These are phyloP conservation scores for Pterocles burchelli DNA, from an alignment of 2,113 vertebrate genomes.

Conservation along the genomic window DNA sequence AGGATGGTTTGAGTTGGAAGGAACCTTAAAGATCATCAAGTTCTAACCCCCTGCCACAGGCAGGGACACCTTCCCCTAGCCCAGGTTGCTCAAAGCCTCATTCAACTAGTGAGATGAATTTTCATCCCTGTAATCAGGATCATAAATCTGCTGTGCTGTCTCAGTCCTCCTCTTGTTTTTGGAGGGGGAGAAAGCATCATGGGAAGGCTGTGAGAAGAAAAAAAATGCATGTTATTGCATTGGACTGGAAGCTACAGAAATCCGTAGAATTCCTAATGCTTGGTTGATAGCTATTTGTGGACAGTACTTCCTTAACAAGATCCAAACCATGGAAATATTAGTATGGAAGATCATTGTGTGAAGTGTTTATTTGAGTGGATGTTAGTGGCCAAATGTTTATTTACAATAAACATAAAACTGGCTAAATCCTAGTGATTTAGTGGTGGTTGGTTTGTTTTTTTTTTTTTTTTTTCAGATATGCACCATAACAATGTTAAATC, in stretches of 20 bases:
- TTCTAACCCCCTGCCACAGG: no score
- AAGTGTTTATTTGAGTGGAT: constrained; percentile 16
- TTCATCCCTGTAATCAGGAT: not conserved
- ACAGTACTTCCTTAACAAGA: not conserved
- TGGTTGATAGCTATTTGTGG: not conserved
- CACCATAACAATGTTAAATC: not conserved
- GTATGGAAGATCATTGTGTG: not conserved
- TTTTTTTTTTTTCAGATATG: not conserved
- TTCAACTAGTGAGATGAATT: not conserved
- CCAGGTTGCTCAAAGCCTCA: no score
- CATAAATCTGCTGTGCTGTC: not conserved
- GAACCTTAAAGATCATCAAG: no score
- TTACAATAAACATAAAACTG: not conserved
- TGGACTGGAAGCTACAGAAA: not conserved
- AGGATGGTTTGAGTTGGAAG: no score
- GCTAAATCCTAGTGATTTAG: not conserved
- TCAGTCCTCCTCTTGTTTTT: not conserved
- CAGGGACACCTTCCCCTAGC: no score
- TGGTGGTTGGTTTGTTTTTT: no score
- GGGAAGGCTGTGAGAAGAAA: not conserved
- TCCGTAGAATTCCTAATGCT: not conserved
- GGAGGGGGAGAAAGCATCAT: not conserved
- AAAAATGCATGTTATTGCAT: not conserved
- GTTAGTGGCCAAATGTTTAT: not conserved
- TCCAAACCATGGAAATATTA: not conserved